phyloP scores from a whole-genome alignment of 2,113 vertebrate genomes.

The Scartelaos histophorus region DNA sequence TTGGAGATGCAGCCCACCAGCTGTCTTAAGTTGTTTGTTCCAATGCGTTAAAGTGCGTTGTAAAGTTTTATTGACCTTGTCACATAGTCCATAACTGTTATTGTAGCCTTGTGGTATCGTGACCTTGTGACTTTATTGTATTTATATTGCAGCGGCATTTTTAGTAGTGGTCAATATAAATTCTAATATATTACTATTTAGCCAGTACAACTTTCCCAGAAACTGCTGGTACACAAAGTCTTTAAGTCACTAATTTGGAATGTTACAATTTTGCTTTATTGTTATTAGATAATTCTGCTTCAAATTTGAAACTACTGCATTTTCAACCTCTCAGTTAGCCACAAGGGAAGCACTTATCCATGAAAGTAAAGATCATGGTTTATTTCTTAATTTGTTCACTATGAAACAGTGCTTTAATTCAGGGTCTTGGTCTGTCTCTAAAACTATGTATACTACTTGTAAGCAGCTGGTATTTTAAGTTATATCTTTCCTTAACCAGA shows the following conservation, averaged over 20 bases:
- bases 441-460: too few relatives aligned
- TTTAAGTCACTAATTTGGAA: neutral
- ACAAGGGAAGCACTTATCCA: too few relatives aligned
- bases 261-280: too few relatives aligned
- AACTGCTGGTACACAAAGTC: neutral
- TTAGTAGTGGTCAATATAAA: neutral
- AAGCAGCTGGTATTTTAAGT: neutral
- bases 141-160: neutral
- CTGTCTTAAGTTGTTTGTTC: slow-evolving; percentile 13
- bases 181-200: neutral
- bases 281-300: too few relatives aligned
- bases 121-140: slow-evolving; percentile 8
- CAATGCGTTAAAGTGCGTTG: neutral
- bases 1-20: slow-evolving; percentile 3
- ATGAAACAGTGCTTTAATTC: too few relatives aligned
- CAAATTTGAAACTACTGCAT: too few relatives aligned
- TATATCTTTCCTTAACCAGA: neutral
- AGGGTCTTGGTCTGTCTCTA: too few relatives aligned
- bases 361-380: too few relatives aligned
- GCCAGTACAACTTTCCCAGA: neutral
- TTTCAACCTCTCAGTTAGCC: too few relatives aligned
- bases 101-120: slow-evolving; percentile 14
- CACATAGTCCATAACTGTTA: slow-evolving; percentile 27
- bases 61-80: slow-evolving; percentile 1
- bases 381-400: too few relatives aligned